Base-by-base conservation (phyloP, 2,888 invertebrate genomes). In the Ligdia adustata region DNA sequence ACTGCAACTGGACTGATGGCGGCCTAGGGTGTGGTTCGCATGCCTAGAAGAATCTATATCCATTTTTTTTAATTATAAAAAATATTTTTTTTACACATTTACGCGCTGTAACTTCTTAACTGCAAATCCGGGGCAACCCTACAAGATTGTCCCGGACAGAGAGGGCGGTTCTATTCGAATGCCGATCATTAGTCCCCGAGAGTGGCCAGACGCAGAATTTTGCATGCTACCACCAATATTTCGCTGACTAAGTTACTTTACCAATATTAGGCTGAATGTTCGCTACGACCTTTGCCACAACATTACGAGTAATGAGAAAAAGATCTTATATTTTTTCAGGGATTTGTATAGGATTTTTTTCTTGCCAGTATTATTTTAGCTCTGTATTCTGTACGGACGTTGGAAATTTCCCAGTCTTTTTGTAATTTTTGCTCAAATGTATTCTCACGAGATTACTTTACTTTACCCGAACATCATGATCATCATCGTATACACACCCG, bases 161-260 rank as follows among this genome's bases (percentile, higher is more conserved):
- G 64, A 66, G 75, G 81, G 76, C 69, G 63, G 60, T 61, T 64
- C 64, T 82, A 81, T 82, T 82, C 79, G 69, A 72, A 62, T 71
- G 69, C 67, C 69, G 77, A 82, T 82, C 86, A 83, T 83, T 82
- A 82, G 82, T 72, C 72, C 74, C 68, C 57, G 65, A 65, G 69
- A 76, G 72, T 72, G 75, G 79, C 71, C 81, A 76, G 78, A 76
- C 73, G 64, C 73, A 71, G 71, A 79, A 82, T 82, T 84, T 85
- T 85, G 86, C 85, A 85, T 83, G 83, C 79, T 76, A 77, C 80
- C 72, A 65, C 71, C 72, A 69, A 71, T 72, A 77, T 77, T 70
- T 66, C 49, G 69, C 64, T 55, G 55, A 57, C 70, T 69, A 51
- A 38, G 50, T 41, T 38, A 45, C 45, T 41, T 41, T 24, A 41